phyloP scores from a whole-genome alignment of 2,888 invertebrate species.

The Ochropacha duplaris region DNA sequence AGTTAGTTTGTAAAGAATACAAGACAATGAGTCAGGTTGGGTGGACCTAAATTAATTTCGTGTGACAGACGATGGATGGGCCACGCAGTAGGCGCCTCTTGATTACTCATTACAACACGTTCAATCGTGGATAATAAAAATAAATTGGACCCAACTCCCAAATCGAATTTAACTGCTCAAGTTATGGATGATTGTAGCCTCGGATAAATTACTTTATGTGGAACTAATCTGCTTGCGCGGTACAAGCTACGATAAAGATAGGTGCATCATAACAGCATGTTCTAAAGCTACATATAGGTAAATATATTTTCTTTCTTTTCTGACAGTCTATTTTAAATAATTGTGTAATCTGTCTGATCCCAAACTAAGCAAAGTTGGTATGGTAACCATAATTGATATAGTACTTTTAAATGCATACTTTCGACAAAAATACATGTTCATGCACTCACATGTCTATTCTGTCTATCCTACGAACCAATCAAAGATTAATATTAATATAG shows the following conservation, averaged over 20 bases:
- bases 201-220: neutral
- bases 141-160: conserved; percentile 9
- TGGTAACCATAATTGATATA: no score
- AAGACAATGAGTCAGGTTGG: conserved; percentile 48
- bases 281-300: neutral
- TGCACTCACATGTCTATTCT: no score
- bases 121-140: conserved; percentile 16
- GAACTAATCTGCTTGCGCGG: neutral
- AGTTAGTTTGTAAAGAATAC: conserved; percentile 34
- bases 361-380: no score
- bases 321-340: no score
- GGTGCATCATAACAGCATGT: neutral
- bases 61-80: conserved; percentile 37
- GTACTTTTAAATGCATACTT: no score
- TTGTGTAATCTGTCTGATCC: no score
- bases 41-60: conserved; percentile 48
- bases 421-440: no score
- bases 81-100: conserved; percentile 32
- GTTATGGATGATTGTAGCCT: neutral
- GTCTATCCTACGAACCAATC: no score
- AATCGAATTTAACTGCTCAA: neutral
- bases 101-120: conserved; percentile 47
- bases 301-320: no score
- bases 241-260: neutral
- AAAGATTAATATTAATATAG: no score